These are phyloP conservation scores for Cylloceria caligata DNA, from an alignment of 2,888 invertebrate species.

Conservation along the genomic window DNA sequence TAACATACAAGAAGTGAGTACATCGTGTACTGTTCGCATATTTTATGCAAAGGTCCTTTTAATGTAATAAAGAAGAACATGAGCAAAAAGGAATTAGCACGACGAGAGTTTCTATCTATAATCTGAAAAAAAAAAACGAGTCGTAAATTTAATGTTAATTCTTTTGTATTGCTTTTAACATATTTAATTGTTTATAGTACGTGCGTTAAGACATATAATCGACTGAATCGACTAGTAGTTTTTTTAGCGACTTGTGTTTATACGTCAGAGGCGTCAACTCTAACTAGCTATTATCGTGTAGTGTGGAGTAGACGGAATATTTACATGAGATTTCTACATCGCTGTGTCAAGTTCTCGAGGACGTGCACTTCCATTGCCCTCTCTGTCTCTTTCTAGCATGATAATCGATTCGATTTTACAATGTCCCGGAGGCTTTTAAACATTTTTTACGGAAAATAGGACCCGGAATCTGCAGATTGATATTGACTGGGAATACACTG, in stretches of 20 bases:
- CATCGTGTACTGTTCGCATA: background rate
- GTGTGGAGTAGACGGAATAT: background rate
- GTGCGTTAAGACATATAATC: constrained; percentile 22
- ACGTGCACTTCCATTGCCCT: background rate
- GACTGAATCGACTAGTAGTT: background rate
- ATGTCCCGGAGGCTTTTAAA: background rate
- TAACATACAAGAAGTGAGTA: background rate
- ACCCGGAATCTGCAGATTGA: background rate
- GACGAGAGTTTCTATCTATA: background rate
- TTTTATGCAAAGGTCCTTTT: constrained; percentile 6
- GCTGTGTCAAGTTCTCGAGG: constrained; percentile 4
- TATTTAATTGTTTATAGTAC: constrained; percentile 18
- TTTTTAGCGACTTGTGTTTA: background rate
- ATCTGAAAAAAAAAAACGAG: background rate
- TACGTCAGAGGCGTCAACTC: background rate
- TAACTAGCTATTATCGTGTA: background rate
- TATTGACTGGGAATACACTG: constrained; percentile 4
- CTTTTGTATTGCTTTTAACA: background rate
- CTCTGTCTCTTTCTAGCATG: background rate
- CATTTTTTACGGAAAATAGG: constrained; percentile 9
- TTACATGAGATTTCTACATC: constrained; percentile 4
- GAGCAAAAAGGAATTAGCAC: background rate
- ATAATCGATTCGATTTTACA: constrained; percentile 1
- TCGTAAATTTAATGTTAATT: background rate
- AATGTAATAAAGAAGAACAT: background rate